These are phyloP conservation scores for Tursiops truncatus DNA, from an alignment of 2,113 vertebrate species.

Conservation along the genomic window DNA sequence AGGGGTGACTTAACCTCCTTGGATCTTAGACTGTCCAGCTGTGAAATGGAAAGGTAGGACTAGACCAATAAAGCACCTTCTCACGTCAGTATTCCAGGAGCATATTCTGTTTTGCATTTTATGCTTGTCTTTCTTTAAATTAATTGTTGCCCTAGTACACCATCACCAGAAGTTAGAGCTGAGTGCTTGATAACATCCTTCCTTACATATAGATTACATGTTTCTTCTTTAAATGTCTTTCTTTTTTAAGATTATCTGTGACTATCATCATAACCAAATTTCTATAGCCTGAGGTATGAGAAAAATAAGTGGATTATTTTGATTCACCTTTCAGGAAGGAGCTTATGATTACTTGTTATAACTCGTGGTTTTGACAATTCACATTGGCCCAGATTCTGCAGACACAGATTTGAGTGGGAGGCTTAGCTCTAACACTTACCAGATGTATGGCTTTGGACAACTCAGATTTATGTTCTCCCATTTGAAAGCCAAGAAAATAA, in stretches of 20 bases:
- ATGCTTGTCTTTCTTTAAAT: not conserved
- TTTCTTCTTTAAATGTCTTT: not conserved
- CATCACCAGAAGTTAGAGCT: not conserved
- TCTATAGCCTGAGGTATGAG: not conserved
- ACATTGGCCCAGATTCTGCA: not conserved
- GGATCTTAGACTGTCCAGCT: not conserved
- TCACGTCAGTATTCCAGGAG: not conserved
- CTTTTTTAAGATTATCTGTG: not conserved
- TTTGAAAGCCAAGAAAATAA: not conserved
- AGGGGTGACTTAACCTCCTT: not conserved
- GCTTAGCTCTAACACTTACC: not conserved
- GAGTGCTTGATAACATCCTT: not conserved
- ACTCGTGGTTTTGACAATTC: not conserved
- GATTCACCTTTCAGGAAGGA: not conserved
- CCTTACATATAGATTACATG: too few species aligned
- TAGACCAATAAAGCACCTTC: not conserved
- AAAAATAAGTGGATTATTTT: not conserved
- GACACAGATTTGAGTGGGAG: not conserved
- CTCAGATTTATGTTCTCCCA: not conserved
- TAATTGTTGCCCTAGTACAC: not conserved
- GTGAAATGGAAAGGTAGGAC: not conserved
- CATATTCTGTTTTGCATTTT: conserved; percentile 2
- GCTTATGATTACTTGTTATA: not conserved
- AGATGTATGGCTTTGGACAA: not conserved
- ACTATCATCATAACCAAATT: not conserved